Evolutionary conservation across 2,113 vertebrate species (phyloP).

Genomic region (Tenrec ecaudatus): DNA sequence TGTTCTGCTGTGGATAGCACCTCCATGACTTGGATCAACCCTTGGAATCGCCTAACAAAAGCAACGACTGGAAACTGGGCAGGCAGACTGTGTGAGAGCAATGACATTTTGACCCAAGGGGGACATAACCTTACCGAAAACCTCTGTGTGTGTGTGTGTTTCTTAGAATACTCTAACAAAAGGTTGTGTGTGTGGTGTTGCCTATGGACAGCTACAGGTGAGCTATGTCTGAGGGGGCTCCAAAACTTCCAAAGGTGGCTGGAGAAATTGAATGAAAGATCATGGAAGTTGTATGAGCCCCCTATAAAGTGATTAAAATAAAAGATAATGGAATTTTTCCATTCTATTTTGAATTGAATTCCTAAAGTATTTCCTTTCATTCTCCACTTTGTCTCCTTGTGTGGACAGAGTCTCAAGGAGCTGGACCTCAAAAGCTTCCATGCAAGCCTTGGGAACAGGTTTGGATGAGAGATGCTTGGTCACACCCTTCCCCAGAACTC

Average conservation of each 20-base stretch:
- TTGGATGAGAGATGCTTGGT: background rate
- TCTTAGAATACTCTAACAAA: background rate
- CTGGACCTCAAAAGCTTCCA: background rate
- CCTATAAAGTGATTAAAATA: no score
- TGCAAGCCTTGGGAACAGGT: background rate
- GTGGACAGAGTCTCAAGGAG: background rate
- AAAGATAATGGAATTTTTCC: no score
- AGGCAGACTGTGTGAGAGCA: background rate
- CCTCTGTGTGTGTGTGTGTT: background rate
- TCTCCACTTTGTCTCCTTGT: background rate
- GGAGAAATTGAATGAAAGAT: no score
- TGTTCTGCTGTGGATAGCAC: no score
- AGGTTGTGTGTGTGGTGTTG: background rate
- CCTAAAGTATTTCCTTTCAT: background rate
- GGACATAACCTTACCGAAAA: background rate
- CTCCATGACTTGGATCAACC: no score
- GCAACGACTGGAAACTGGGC: background rate
- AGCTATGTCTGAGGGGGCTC: no score
- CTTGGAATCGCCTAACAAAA: no score
- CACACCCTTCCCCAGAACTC: no score
- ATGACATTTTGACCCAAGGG: background rate
- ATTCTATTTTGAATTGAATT: no score
- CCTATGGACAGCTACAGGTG: background rate
- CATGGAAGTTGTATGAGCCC: no score
- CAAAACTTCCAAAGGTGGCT: no score